Base-by-base conservation (phyloP, 2,888 invertebrate species). In the Ganaspis brasiliensis region DNA sequence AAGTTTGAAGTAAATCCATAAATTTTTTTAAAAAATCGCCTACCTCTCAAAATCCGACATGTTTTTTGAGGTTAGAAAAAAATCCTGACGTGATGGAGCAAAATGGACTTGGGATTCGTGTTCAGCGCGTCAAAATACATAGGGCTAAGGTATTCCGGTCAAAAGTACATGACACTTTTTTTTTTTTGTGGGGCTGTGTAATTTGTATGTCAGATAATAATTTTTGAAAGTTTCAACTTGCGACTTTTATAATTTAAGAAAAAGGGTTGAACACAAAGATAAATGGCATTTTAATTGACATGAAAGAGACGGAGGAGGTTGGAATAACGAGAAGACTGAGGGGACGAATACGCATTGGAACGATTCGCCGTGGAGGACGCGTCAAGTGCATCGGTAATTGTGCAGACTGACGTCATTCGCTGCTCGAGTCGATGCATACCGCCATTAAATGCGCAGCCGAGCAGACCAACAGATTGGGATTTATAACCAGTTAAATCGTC, bases 361-460 rank as follows among this genome's bases (percentile, higher is more conserved):
- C 75, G 79, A 80, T 83, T 61, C 76, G 67, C 52, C 70, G 74
- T 75, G 73, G 80, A 83, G 83, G 82, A 84, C 82, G 75, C 81
- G 76, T 85, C 83, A 84, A 85, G 84, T 84, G 83, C 84, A 86
- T 83, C 81, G 79, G 81, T 86, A 85, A 86, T 87, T 85, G 81
- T 79, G 80, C 67, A 78, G 71, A 40, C 78, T 82, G 81, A 83
- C 85, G 82, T 84, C 85, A 86, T 57, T 76, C 73, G 49, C 59
- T 19, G 67, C 63, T 24, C n/a, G 14, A 52, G 61, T 67, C 78
- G 71, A 71, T 75, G 67, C 80, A 75, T 73, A 72, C 73, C 75
- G 75, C 81, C 78, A 82, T 67, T 81, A 82, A 83, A 82, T 82
- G 82, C 80, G 79, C 85, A 82, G 81, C 81, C 81, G 78, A 74